phyloP scores from a whole-genome alignment of 2,888 invertebrate genomes.

The Zaprionus lineosus region DNA sequence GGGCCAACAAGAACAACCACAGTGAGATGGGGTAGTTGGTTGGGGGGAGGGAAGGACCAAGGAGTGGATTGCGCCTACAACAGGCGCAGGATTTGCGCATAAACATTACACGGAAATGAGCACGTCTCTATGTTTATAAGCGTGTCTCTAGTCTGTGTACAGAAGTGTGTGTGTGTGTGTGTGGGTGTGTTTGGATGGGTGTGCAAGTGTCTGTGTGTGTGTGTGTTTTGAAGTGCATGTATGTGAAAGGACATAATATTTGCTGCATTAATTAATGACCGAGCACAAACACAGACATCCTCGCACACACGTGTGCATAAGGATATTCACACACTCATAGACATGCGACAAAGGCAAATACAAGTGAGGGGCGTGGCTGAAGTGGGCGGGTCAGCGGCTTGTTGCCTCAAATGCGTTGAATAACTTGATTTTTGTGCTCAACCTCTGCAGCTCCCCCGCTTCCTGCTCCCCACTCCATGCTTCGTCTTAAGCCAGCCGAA shows the following conservation, averaged over 20 bases:
- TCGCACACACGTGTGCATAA: background rate
- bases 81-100: constrained; percentile 41
- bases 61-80: too few relatives aligned
- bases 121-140: constrained; percentile 46
- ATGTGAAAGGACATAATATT: constrained; percentile 62
- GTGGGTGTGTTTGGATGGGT: constrained; percentile 16
- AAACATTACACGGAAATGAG: constrained; percentile 50
- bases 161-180: constrained; percentile 4
- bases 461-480: constrained; percentile 9
- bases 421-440: constrained; percentile 40
- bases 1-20: constrained; percentile 6
- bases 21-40: background rate
- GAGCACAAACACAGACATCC: constrained; percentile 22
- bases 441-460: background rate
- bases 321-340: background rate
- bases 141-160: too few relatives aligned
- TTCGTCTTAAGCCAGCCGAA: too few relatives aligned
- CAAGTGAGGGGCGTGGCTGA: background rate
- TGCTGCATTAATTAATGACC: constrained; percentile 64
- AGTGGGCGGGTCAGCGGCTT: constrained; percentile 1
- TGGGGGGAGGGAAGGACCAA: too few relatives aligned
- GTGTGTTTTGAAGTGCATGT: constrained; percentile 11
- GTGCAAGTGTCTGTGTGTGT: constrained; percentile 1
- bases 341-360: too few relatives aligned
- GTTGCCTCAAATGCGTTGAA: constrained; percentile 44